A percentile compares a stretch with the other conserved stretches of the same genome.
phyloP scores from a whole-genome alignment of 2,888 invertebrate genomes.

The Mylabris sibirica region DNA sequence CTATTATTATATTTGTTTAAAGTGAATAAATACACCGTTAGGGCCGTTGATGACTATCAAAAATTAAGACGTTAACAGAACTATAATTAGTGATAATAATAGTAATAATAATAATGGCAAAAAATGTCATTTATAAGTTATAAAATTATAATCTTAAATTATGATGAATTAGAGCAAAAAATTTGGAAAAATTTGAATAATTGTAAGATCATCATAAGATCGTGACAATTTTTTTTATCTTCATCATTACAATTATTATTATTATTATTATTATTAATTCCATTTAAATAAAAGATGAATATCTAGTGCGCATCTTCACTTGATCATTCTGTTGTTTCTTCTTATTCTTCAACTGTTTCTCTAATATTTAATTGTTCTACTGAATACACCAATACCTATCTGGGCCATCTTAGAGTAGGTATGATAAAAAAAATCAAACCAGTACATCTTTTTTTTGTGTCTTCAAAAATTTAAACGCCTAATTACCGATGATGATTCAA shows the following conservation, averaged over 20 bases:
- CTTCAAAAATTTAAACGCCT: background rate
- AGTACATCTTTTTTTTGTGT: background rate
- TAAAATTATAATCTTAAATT: background rate
- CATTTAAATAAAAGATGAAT: background rate
- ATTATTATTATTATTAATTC: too few relatives aligned
- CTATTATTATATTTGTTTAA: background rate
- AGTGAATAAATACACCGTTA: constrained; percentile 1
- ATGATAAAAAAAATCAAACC: background rate
- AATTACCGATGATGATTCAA: background rate
- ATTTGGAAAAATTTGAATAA: background rate
- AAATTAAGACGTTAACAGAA: background rate
- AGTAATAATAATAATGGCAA: background rate
- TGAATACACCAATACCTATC: background rate
- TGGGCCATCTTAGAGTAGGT: background rate
- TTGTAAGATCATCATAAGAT: background rate
- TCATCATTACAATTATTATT: too few relatives aligned
- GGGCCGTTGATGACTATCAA: background rate
- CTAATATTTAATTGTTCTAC: background rate
- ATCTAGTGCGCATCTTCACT: background rate
- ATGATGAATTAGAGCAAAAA: background rate
- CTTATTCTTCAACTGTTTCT: background rate
- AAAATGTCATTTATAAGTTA: too few relatives aligned
- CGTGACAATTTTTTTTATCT: background rate
- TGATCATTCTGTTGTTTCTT: background rate
- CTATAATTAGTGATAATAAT: background rate